These are phyloP conservation scores for Papilio protenor DNA, from an alignment of 2,888 invertebrate genomes.

Conservation along the genomic window DNA sequence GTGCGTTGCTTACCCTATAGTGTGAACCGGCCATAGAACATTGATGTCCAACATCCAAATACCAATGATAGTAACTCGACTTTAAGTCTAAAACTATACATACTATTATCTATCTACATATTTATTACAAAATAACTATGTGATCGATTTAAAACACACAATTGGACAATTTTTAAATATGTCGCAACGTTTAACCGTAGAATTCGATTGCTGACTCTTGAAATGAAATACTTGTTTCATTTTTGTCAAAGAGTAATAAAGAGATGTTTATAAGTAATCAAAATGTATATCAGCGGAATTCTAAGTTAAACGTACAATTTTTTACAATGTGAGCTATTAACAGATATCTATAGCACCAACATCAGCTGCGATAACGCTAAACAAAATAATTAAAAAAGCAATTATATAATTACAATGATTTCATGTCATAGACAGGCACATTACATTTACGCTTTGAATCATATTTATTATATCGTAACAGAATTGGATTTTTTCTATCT, in stretches of 20 bases:
- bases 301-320: constrained; percentile 40
- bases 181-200: constrained; percentile 41
- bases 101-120: constrained; percentile 65
- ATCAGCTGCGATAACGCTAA: constrained; percentile 76
- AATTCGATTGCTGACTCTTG: not conserved
- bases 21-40: constrained; percentile 49
- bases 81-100: constrained; percentile 69
- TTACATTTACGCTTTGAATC: no score
- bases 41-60: constrained; percentile 67
- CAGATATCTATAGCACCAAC: constrained; percentile 76
- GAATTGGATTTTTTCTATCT: no score
- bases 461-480: no score
- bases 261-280: not conserved
- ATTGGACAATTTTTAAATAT: constrained; percentile 56
- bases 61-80: constrained; percentile 63
- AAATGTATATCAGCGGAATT: not conserved
- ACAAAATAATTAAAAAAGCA: constrained; percentile 57
- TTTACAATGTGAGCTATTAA: constrained; percentile 56
- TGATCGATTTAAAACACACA: constrained; percentile 49
- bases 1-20: not conserved
- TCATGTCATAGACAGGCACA: constrained; percentile 17
- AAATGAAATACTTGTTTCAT: no score
- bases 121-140: constrained; percentile 53
- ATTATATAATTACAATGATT: constrained; percentile 30
- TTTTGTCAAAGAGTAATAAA: no score